Base-by-base conservation (phyloP, 1,140 invertebrate species). In the Agrypnia vestita region DNA sequence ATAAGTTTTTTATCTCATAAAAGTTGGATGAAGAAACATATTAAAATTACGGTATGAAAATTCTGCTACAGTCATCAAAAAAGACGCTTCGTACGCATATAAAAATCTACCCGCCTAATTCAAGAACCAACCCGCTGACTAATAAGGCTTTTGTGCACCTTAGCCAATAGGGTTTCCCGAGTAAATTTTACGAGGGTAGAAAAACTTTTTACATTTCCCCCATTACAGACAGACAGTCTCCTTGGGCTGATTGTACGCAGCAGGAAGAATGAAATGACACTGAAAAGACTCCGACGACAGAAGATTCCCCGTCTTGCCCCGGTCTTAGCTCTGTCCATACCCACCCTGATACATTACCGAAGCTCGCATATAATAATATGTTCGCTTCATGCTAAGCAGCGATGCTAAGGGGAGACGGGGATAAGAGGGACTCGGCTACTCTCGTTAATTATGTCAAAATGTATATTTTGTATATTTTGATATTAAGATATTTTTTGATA, bases 261-360 rank as follows among this genome's bases (percentile, higher is more conserved):
- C 56, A 53, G 53, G 59, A 46, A 69, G 78, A 76, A 75, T 80
- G 72, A 80, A 80, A 80, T 55, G 78, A 75, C 78, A 51, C 49
- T 51, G 78, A 79, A 76, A 64, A 67, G 71, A 67, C 74, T 76
- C 44, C 55, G 78, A 56, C 56, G 56, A 6, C 25, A 35, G 25
- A 35, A 35, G 25, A 35, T 35, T 13, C 51, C 12, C 13, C 25
- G n/a, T 35, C 17, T 64, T 43, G 25, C 61, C 61, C 61, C 25
- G 8, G 21, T 15, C 1, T 11, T 7, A 0, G 55, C 21, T 59
- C 9, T 59, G 55, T 21, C 55, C 55, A 1, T n/a, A 25, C 25
- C 61, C 61, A 7, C 1, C 19, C 61, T n/a, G 61, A 62, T 62
- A 62, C 61, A 62, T 62, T 62, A 62, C 13, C 25, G 25, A 35